Conservation (phyloP, 2,113 vertebrate species). For the Phrynosoma platyrhinos region DNA sequence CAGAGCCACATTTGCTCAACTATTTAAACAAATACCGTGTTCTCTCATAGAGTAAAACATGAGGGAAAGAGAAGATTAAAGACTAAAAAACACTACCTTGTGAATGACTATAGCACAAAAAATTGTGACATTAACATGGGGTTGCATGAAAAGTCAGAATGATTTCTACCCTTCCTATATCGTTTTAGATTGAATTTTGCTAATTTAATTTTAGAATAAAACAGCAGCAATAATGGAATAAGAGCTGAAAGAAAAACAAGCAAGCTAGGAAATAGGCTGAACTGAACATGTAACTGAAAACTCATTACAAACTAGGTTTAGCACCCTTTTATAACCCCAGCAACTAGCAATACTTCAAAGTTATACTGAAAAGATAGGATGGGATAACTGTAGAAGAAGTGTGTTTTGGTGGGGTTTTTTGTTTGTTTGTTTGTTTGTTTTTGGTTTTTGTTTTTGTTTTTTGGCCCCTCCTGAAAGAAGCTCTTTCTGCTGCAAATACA, state of each 20-base stretch:
- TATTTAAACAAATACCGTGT: background rate
- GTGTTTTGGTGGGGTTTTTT: no score
- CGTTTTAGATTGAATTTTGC: no score
- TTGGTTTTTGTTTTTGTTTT: no score
- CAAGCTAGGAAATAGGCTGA: constrained; percentile 9
- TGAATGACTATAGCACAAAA: background rate
- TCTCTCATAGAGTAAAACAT: background rate
- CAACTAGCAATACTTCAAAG: background rate
- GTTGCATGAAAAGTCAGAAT: background rate
- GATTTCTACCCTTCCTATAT: background rate
- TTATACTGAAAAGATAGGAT: background rate
- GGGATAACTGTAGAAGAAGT: background rate
- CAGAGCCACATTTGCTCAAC: background rate
- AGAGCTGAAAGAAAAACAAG: constrained; percentile 1
- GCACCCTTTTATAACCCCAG: background rate
- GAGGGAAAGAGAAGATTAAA: background rate
- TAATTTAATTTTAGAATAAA: background rate
- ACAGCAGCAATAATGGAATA: background rate
- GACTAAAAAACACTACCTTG: background rate
- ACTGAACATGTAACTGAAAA: background rate
- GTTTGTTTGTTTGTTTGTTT: no score
- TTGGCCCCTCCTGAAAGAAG: background rate
- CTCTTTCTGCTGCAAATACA: background rate
- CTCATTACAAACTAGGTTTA: background rate
- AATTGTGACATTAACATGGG: background rate